Evolutionary conservation across 2,113 vertebrate species (phyloP).

Genomic region (Ochotona curzoniae): DNA sequence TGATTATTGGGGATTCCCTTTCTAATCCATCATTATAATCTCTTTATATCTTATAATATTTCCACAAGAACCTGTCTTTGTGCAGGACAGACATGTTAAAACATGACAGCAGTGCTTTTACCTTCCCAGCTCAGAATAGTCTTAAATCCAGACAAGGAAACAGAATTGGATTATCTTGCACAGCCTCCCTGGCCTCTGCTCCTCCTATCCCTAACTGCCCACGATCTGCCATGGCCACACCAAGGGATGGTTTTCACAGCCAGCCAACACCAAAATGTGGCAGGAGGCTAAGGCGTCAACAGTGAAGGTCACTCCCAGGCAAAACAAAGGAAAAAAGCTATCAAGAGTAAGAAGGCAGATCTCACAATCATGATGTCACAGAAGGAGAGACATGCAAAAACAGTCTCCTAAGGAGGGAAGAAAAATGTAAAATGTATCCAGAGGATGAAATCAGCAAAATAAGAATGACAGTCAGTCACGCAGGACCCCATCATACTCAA

Average conservation of each 20-base stretch:
- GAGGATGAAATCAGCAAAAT: background rate
- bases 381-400: background rate
- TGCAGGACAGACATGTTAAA: background rate
- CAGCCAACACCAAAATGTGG: background rate
- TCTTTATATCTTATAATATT: background rate
- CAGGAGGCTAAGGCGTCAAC: background rate
- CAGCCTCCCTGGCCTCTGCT: background rate
- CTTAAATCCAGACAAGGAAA: slow-evolving; percentile 8
- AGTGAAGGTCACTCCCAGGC: background rate
- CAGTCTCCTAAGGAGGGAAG: background rate
- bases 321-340: background rate
- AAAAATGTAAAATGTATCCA: background rate
- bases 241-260: background rate
- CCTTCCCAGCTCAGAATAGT: background rate
- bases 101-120: background rate
- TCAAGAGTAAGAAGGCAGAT: background rate
- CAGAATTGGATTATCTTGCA: background rate
- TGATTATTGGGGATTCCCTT: background rate
- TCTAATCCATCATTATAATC: background rate
- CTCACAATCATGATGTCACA: background rate
- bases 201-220: background rate
- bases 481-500: background rate
- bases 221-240: background rate
- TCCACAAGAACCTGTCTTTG: background rate
- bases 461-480: background rate